Evolutionary conservation across 2,797 vertebrate genomes (phyloP), one percentile per base, ranked within the genome.

Genomic region (Oreochromis grahami): DNA sequence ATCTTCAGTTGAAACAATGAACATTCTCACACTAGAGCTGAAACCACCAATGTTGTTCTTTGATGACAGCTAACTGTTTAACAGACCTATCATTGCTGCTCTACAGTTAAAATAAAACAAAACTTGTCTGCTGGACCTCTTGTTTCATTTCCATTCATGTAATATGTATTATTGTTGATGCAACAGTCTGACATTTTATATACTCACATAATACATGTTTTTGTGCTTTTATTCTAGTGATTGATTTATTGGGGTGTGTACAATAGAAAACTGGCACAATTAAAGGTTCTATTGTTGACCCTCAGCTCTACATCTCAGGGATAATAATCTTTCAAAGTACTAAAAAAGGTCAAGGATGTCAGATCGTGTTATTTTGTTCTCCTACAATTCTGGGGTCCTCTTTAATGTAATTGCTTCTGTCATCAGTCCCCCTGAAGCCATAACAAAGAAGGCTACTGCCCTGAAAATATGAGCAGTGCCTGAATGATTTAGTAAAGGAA

Each of bases 361-460:
- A 79, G 45, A 83, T 84, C 70, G 80, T 77, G 72, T 79, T 81
- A 53, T 78, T 88, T 84, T 84, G 48, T 86, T 87, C 81, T 74
- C 36, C n/a, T 32, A 68, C 63, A 86, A 55, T 88, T 87, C 85
- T 76, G 32, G 77, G 83, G 72, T 87, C 74, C 79, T 85, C 17
- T 89, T 88, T 89, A 86, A 90, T 89, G 84, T 89, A 87, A 91
- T 90, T 91, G 82, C 84, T 87, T 90, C 88, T 92, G 88, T 88
- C 92, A 91, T 68, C 79, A 77, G 70, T 19, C 19, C 68, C 87
- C 78, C 84, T 78, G 83, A 84, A 92, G 88, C 84, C 87, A 88
- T 83, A 87, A 91, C 84, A 85, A 81, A 88, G 77, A 83, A 80
- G 70, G 65, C 74, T 88, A 78, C 81, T 80, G 86, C 70, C 70